These are phyloP conservation scores for Anseranas semipalmata DNA, from an alignment of 2,113 vertebrate genomes.

Conservation along the genomic window DNA sequence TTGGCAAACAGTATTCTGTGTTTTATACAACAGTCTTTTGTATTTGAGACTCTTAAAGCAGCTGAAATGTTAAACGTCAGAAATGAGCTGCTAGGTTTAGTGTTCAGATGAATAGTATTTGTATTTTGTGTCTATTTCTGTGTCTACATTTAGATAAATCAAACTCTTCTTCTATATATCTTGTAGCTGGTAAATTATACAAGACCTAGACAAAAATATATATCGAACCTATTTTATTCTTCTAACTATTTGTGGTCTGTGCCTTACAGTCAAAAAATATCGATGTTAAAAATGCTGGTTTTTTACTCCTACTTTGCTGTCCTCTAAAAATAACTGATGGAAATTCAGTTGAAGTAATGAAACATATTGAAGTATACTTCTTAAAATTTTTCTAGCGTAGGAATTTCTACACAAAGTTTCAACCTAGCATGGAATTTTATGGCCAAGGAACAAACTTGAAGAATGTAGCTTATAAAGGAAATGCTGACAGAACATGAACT, in stretches of 20 bases:
- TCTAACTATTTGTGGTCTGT: not conserved
- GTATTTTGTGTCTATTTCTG: conserved; percentile 53
- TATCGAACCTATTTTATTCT: not conserved
- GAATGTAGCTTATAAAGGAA: conserved; percentile 81
- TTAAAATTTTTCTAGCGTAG: not conserved
- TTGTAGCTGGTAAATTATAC: conserved; percentile 44
- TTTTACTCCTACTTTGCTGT: not conserved
- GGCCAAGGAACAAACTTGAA: conserved; percentile 78
- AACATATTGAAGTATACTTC: not conserved
- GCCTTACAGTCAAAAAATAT: not conserved
- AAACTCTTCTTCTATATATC: not conserved
- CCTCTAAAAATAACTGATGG: conserved; percentile 20
- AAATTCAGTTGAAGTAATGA: not conserved
- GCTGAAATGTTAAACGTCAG: conserved; percentile 19
- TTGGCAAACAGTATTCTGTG: not conserved
- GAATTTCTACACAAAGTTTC: conserved; percentile 73
- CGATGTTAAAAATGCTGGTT: not conserved
- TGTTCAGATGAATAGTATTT: conserved; percentile 44
- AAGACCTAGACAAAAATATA: not conserved
- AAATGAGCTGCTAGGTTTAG: conserved; percentile 20
- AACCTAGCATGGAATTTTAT: conserved; percentile 73
- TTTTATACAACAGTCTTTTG: not conserved
- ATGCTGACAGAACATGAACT: conserved; percentile 83
- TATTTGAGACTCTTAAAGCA: conserved; percentile 26
- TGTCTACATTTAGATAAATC: conserved; percentile 49